phyloP scores from a whole-genome alignment of 2,888 invertebrate genomes.

The Heliconius sara region DNA sequence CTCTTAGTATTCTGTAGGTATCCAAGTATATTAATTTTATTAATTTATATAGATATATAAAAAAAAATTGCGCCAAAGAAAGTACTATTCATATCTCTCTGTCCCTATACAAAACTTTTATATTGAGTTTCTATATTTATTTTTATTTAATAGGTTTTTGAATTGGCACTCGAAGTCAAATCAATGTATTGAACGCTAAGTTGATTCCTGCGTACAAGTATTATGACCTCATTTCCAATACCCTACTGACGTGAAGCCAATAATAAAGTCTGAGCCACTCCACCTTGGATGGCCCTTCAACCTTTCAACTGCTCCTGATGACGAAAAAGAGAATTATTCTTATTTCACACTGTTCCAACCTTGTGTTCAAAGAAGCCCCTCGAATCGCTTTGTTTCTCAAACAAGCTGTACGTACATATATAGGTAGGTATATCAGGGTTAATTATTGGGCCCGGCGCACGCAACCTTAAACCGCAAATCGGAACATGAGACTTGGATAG shows the following conservation, averaged over 20 bases:
- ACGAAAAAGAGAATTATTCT: slow-evolving; percentile 77
- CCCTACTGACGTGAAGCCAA: slow-evolving; percentile 68
- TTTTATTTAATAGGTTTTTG: slow-evolving; percentile 42
- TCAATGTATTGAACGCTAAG: slow-evolving; percentile 40
- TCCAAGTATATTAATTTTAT: not conserved
- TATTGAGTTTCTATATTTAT: slow-evolving; percentile 34
- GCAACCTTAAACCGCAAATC: slow-evolving; percentile 54
- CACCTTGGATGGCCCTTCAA: slow-evolving; percentile 74
- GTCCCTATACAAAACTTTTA: slow-evolving; percentile 2
- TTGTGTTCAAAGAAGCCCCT: slow-evolving; percentile 61
- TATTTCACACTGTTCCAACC: slow-evolving; percentile 68
- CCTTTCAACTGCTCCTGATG: slow-evolving; percentile 72
- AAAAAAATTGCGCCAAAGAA: not conserved
- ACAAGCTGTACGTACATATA: slow-evolving; percentile 54
- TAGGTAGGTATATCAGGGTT: slow-evolving; percentile 58
- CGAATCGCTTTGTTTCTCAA: slow-evolving; percentile 65
- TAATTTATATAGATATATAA: not conserved
- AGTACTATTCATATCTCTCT: slow-evolving; percentile 15
- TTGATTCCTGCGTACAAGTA: slow-evolving; percentile 44
- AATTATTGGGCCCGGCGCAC: slow-evolving; percentile 59
- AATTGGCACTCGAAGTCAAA: slow-evolving; percentile 44
- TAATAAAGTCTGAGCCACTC: slow-evolving; percentile 78
- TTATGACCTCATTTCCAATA: slow-evolving; percentile 75
- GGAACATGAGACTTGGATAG: slow-evolving; percentile 46
- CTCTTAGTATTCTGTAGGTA: not conserved